Evolutionary conservation across 2,888 invertebrate species (phyloP), one percentile per base, ranked within the genome.

Genomic region (Chrysolina oricalcia): DNA sequence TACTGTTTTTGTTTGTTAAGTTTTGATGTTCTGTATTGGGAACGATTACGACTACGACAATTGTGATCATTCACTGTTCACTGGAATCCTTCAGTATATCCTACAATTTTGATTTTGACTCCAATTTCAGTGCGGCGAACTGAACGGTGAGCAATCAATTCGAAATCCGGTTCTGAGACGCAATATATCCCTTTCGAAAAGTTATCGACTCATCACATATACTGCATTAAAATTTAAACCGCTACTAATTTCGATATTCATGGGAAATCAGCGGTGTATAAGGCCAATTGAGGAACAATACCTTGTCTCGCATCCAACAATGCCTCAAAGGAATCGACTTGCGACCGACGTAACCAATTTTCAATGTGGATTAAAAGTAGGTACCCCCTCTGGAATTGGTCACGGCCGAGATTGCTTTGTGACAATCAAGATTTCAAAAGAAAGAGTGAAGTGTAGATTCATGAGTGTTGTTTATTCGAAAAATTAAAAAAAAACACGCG

Each of bases 181-280:
- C 59, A 59, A 35, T 35, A 59, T n/a, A 59, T n/a, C 59, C 59
- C 59, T 35, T 59, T 59, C 59, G 59, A 27, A 27, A 35, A n/a
- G 27, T 6, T 13, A 23, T 27, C 35, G 27, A 40, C 41, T 53
- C 73, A 59, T 21, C 59, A 68, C 67, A 68, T 53, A 65, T 46
- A 69, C 59, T 66, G 56, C 62, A 68, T 69, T 40, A 17, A 72
- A 43, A 68, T 68, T 27, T 62, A 73, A 72, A 76, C 74, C 83
- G 80, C 65, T 81, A 77, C 82, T 82, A 82, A 83, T 82, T 81
- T 79, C 81, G 79, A 83, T 82, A 82, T 83, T 83, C 82, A 83
- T 82, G 83, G 83, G 83, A 83, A 83, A 80, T 81, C 73, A 80
- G 75, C 81, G 80, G 46, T 66, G 41, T 59, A 21, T 66, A 48